A percentile compares a stretch with the other conserved stretches of the same genome.
These are phyloP conservation scores for Chloebia gouldiae DNA, from an alignment of 2,113 vertebrate species.

Conservation along the genomic window DNA sequence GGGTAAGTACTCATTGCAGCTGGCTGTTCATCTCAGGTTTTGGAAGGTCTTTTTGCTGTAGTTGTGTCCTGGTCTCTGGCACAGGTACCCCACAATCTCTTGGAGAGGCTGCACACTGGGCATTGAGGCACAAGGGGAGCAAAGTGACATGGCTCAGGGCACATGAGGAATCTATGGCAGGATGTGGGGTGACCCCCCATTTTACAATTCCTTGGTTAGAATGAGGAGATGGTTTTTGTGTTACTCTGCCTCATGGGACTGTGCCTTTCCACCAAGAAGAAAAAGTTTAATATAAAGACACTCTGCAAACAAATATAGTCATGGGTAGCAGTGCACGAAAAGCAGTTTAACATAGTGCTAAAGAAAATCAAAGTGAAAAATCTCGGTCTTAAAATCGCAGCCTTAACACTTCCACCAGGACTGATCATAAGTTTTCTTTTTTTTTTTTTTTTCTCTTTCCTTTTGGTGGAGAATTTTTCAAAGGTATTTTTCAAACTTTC, in stretches of 20 bases:
- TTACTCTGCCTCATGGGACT: not conserved
- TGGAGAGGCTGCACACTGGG: not conserved
- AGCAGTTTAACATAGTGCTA: not conserved
- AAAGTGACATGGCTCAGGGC: rapidly evolving
- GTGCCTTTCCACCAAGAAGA: not conserved
- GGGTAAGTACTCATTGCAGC: not conserved
- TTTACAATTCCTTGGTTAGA: not conserved
- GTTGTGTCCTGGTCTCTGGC: not conserved
- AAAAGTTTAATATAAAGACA: not conserved
- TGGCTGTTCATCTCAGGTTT: not conserved
- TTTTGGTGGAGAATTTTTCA: conserved; percentile 77
- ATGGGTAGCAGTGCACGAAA: not conserved
- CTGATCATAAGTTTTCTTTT: conserved; percentile 66
- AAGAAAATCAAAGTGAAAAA: conserved; percentile 53
- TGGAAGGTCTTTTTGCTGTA: not conserved
- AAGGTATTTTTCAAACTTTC: conserved; percentile 83
- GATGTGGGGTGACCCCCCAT: rapidly evolving
- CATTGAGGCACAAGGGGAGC: rapidly evolving
- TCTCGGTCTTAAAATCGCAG: conserved; percentile 36
- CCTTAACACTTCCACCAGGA: conserved; percentile 64
- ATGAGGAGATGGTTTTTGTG: not conserved
- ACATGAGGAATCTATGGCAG: not conserved
- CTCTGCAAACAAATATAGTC: not conserved
- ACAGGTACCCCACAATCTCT: not conserved
- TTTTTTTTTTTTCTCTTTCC: conserved; percentile 57